A percentile compares a stretch with the other conserved stretches of the same genome.
These are phyloP conservation scores for Mirounga angustirostris DNA, from an alignment of 2,113 vertebrate species.

Conservation along the genomic window DNA sequence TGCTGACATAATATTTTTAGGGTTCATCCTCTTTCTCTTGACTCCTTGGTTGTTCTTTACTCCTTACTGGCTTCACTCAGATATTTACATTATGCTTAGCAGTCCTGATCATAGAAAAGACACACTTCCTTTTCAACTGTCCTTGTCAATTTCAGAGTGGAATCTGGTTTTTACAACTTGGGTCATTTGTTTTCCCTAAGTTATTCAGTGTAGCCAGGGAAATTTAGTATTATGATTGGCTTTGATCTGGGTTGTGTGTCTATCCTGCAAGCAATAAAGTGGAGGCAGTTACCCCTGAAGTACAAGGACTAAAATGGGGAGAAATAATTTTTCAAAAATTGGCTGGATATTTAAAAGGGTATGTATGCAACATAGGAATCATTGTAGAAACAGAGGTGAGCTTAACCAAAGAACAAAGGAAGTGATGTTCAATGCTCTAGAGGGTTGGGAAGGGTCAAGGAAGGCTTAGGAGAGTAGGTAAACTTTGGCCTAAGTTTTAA, in stretches of 20 bases:
- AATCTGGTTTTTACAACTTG: not conserved
- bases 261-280: not conserved
- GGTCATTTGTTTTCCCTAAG: not conserved
- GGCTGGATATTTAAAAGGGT: not conserved
- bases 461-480: not conserved
- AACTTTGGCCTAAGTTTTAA: not conserved
- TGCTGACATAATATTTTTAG: not conserved
- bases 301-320: not conserved
- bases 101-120: not conserved
- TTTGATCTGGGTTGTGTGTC: not conserved
- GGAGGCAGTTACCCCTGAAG: not conserved
- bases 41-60: not conserved
- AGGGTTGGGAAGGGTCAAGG: not conserved
- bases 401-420: not conserved
- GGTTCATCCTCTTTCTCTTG: not conserved
- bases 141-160: not conserved
- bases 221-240: not conserved
- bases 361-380: not conserved
- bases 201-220: not conserved
- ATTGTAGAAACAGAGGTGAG: not conserved
- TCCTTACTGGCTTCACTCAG: not conserved
- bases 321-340: not conserved
- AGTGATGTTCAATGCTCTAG: not conserved
- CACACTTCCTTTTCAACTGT: not conserved
- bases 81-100: constrained; percentile 1